Evolutionary conservation across 2,888 invertebrate genomes (phyloP).

Genomic region (Tortricodes alternella): DNA sequence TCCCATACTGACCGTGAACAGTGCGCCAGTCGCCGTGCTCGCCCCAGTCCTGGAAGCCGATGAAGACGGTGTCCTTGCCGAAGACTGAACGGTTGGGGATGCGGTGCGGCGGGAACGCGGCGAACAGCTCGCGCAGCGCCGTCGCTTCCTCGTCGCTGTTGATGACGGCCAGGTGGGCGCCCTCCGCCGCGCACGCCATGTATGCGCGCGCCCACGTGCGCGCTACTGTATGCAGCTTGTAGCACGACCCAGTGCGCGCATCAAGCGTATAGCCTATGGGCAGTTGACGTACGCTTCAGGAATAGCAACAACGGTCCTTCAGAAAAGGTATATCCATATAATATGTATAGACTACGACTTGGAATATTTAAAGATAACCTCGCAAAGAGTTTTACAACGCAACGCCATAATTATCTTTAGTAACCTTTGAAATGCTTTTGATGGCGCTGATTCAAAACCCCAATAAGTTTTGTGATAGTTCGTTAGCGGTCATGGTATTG

Average conservation of each 20-base stretch:
- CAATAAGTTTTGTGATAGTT: too few relatives aligned
- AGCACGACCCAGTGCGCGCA: slow-evolving; percentile 25
- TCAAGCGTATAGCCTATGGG: slow-evolving; percentile 20
- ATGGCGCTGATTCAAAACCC: too few relatives aligned
- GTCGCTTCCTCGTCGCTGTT: slow-evolving; percentile 22
- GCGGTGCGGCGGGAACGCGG: not conserved
- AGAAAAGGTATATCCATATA: too few relatives aligned
- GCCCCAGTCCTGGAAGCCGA: slow-evolving; percentile 23
- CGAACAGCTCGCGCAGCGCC: slow-evolving; percentile 11
- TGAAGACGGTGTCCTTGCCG: slow-evolving; percentile 21
- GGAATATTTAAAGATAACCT: too few relatives aligned
- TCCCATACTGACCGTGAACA: slow-evolving; percentile 9
- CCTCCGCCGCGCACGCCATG: slow-evolving; percentile 31
- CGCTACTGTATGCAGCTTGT: slow-evolving; percentile 30
- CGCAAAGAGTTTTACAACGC: too few relatives aligned
- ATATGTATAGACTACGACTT: too few relatives aligned
- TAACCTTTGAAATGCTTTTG: too few relatives aligned
- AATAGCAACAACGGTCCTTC: too few relatives aligned
- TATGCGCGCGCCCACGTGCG: slow-evolving; percentile 26
- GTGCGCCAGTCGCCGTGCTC: slow-evolving; percentile 29
- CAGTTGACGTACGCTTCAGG: too few relatives aligned
- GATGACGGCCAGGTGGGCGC: slow-evolving; percentile 23
- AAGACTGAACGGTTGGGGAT: not conserved
- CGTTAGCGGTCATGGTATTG: too few relatives aligned
- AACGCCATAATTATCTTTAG: too few relatives aligned